Evolutionary conservation across 2,113 vertebrate genomes (phyloP), one percentile per base, ranked within the genome.

Genomic region (Coracopsis vasa): DNA sequence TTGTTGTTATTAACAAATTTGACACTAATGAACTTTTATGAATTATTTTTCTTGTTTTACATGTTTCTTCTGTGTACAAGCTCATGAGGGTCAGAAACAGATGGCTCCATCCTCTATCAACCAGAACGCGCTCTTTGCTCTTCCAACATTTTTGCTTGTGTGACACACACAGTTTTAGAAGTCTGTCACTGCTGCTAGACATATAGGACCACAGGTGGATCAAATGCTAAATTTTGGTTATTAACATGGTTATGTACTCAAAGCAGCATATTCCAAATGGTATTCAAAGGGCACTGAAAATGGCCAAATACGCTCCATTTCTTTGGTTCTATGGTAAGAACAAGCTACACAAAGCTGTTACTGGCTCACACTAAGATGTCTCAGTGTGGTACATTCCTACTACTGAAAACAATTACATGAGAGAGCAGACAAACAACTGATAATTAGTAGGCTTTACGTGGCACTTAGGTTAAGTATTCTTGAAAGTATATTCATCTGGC

Each of bases 391-490:
- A 6, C 1, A 5, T n/a, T 93, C 72, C 42, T 89, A 81, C 89
- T 96, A 61, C 48, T 21, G 50, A 61, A 83, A 85, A 7, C 25
- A 72, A 93, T 83, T 87, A 92, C 0, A 10, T 53, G 56, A 21
- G 27, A 87, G 54, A 79, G 85, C 39, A 94, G 79, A 88, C 71
- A 92, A 94, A 92, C 78, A 96, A 72, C 82, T 79, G 71, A 19
- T 91, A 94, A 94, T 96, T 81, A 4, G 54, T 19, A 88, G 82
- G 35, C 81, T 97, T 97, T 91, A 66, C 89, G 72, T 87, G 72
- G 78, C 88, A 51, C 89, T 95, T 94, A 94, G 95, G 94, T 91
- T 97, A 97, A 97, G 93, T 50, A 80, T 93, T 89, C 80, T 95
- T 61, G 75, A 86, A 88, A 90, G 84, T 48, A 94, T 81, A 78